These are phyloP conservation scores for cat (Felis catus) DNA, from an alignment of 2,113 vertebrate species.

Conservation along the genomic window DNA sequence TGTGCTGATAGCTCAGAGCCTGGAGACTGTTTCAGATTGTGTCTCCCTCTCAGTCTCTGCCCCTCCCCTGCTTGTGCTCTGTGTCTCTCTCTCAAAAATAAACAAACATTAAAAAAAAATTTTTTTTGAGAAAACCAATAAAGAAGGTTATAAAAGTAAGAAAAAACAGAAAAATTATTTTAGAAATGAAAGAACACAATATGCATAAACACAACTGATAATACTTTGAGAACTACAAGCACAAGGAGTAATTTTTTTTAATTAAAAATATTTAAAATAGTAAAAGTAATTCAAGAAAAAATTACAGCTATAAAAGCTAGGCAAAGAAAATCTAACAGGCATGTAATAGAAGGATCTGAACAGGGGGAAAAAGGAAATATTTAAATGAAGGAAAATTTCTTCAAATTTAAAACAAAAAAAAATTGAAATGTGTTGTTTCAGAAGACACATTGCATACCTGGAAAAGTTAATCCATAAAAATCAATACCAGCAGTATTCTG, in stretches of 20 bases:
- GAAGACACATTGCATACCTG: not conserved
- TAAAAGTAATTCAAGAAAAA: not conserved
- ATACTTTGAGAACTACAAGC: not conserved
- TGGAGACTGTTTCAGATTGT: too few species aligned
- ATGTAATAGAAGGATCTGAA: not conserved
- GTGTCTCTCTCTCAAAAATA: too few species aligned
- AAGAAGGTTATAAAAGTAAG: not conserved
- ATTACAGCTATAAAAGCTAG: not conserved
- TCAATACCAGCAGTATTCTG: not conserved
- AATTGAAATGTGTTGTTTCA: not conserved
- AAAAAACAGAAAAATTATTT: slow-evolving; percentile 29
- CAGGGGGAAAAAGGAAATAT: not conserved
- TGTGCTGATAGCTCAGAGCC: too few species aligned
- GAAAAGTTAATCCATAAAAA: not conserved
- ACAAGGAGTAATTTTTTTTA: not conserved
- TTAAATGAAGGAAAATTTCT: not conserved
- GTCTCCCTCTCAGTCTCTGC: too few species aligned
- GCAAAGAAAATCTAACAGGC: not conserved
- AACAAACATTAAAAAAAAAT: too few species aligned
- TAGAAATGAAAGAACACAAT: not conserved
- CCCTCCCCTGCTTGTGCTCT: too few species aligned
- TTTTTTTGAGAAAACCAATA: not conserved
- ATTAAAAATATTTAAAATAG: not conserved
- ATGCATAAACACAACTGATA: not conserved
- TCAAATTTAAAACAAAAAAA: not conserved